Evolutionary conservation across 2,113 vertebrate genomes (phyloP).

Genomic region (Gasterosteus nipponicus): DNA sequence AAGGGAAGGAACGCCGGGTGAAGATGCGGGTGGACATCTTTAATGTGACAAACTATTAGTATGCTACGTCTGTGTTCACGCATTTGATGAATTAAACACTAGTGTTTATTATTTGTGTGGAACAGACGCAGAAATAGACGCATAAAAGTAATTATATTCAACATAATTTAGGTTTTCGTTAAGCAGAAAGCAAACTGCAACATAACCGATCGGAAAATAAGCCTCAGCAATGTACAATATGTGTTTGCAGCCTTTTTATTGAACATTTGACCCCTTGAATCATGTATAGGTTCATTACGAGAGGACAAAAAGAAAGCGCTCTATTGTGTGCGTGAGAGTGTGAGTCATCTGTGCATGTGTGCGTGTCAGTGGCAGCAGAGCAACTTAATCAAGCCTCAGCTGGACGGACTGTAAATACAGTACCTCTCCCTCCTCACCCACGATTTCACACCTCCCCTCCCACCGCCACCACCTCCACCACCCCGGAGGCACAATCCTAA

Average conservation of each 20-base stretch:
- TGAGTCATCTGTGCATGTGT: constrained; percentile 28
- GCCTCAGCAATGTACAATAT: not conserved
- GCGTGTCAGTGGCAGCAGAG: constrained; percentile 36
- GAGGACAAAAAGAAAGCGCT: constrained; percentile 57
- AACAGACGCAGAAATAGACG: not conserved
- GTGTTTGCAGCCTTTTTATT: constrained; percentile 18
- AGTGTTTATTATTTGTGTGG: not conserved
- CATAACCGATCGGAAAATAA: constrained; percentile 18
- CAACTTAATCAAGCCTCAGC: constrained; percentile 73
- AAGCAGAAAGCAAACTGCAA: constrained; percentile 10
- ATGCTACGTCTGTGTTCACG: not conserved
- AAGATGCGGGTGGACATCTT: not conserved
- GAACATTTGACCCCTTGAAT: constrained; percentile 61
- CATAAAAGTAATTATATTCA: constrained; percentile 5
- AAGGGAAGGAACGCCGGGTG: constrained; percentile 1
- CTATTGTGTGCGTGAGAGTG: constrained; percentile 27
- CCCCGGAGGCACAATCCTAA: constrained; percentile 63
- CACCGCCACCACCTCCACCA: not conserved
- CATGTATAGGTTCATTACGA: constrained; percentile 59
- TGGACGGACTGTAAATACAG: constrained; percentile 79
- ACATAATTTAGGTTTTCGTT: constrained; percentile 16
- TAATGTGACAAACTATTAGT: not conserved
- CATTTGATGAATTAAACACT: not conserved
- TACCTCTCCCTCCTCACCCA: constrained; percentile 38
- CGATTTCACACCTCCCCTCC: constrained; percentile 14